Conservation (phyloP, 1,140 invertebrate genomes). For the Drosophila jambulina region DNA sequence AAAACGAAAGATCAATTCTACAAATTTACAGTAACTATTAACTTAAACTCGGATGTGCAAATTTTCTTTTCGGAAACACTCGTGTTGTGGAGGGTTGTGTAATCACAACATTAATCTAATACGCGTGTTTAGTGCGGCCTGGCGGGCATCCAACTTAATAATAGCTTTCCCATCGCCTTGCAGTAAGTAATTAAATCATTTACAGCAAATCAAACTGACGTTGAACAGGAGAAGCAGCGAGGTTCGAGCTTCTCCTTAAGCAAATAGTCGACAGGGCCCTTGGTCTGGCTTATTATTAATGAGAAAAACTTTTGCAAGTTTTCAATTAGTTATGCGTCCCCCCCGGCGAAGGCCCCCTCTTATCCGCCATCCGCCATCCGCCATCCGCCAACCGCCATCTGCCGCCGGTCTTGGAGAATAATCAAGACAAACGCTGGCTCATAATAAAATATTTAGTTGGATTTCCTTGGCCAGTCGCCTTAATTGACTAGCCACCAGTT, state of each 20-base stretch:
- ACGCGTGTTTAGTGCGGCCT: conserved; percentile 60
- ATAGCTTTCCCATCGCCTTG: conserved; percentile 58
- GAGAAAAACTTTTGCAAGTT: conserved; percentile 74
- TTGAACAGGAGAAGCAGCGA: neutral
- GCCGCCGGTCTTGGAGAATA: conserved; percentile 48
- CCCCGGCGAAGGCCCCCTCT: conserved; percentile 14
- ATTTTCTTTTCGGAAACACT: neutral
- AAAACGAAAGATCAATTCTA: neutral
- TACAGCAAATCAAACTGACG: conserved; percentile 62
- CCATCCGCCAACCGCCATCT: neutral
- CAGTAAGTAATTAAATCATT: conserved; percentile 75
- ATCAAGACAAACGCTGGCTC: conserved; percentile 68
- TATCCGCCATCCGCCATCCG: neutral
- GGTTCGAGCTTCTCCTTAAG: conserved; percentile 10
- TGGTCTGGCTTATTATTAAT: conserved; percentile 75
- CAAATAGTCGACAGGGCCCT: conserved; percentile 39
- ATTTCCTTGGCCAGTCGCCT: conserved; percentile 33
- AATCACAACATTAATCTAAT: conserved; percentile 77
- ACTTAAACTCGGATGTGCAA: neutral
- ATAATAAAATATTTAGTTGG: conserved; percentile 76
- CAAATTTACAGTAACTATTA: neutral
- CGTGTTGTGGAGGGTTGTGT: conserved; percentile 15
- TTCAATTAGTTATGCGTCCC: conserved; percentile 74
- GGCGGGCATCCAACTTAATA: conserved; percentile 62
- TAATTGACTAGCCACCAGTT: conserved; percentile 70